Evolutionary conservation across 2,797 vertebrate genomes (phyloP).

Genomic region (Arctocebus calabarensis): DNA sequence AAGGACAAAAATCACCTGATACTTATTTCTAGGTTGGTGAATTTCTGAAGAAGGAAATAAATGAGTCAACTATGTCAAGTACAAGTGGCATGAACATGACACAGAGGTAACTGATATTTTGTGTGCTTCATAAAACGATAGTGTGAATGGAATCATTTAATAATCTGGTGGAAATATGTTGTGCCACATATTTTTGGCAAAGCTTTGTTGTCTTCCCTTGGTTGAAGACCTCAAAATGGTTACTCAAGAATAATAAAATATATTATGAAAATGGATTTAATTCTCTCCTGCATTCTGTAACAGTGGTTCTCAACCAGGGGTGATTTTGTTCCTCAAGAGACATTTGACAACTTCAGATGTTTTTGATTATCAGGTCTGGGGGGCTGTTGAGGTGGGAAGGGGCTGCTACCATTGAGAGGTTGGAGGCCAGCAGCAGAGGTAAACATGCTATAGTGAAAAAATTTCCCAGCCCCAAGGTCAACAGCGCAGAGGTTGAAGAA

Average conservation of each 20-base stretch:
- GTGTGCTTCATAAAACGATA: background rate
- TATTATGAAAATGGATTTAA: background rate
- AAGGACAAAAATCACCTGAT: background rate
- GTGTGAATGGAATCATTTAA: background rate
- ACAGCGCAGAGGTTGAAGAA: background rate
- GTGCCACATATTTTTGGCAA: background rate
- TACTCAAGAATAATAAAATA: background rate
- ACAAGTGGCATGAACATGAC: background rate
- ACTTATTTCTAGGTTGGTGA: conserved; percentile 37
- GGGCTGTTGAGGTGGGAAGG: background rate
- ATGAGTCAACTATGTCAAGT: conserved; percentile 56
- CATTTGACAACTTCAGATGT: background rate
- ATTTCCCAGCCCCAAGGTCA: background rate
- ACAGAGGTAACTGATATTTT: background rate
- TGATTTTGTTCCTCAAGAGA: background rate
- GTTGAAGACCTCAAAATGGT: background rate
- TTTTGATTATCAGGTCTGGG: background rate
- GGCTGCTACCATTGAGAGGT: background rate
- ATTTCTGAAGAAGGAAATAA: conserved; percentile 74
- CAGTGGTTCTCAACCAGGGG: background rate
- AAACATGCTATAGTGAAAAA: accelerated
- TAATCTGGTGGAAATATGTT: background rate
- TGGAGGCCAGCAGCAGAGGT: background rate
- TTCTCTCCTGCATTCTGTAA: background rate
- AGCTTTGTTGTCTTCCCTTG: background rate